Percentiles rank a stretch among this genome's conserved stretches.
phyloP scores from a whole-genome alignment of 2,797 vertebrate genomes.

The Megalops cyprinoides region DNA sequence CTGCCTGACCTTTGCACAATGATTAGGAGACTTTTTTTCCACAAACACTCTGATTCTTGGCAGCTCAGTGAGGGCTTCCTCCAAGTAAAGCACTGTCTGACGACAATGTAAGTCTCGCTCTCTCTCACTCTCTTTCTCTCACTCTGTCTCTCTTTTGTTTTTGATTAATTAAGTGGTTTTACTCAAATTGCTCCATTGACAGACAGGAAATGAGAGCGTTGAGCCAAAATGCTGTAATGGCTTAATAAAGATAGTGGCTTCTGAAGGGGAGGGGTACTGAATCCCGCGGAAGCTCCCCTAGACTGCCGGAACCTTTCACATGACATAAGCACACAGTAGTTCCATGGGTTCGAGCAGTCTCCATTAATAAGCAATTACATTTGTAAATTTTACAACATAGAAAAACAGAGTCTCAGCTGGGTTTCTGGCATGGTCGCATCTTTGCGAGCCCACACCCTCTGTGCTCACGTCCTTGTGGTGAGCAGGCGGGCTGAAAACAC shows the following conservation, averaged over 20 bases:
- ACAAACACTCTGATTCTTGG: constrained; percentile 43
- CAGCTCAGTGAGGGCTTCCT: constrained; percentile 50
- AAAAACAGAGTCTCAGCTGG: no score
- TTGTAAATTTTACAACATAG: no score
- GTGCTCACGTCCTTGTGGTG: no score
- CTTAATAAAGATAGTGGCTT: neutral
- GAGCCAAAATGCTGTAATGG: neutral
- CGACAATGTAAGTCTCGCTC: neutral
- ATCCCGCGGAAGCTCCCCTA: neutral
- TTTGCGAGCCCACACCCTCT: no score
- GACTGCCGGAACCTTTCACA: no score
- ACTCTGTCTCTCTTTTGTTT: neutral
- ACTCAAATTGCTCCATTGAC: neutral
- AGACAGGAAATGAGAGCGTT: neutral
- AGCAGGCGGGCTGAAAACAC: no score
- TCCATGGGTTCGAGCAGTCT: no score
- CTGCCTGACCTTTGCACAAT: constrained; percentile 58
- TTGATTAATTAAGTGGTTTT: constrained; percentile 21
- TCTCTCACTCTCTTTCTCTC: constrained; percentile 19
- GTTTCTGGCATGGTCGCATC: no score
- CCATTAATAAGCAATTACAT: no score
- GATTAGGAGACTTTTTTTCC: constrained; percentile 33
- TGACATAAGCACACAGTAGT: no score
- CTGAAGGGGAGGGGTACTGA: neutral
- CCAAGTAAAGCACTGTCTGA: constrained; percentile 11